Percentiles rank a stretch among this genome's conserved stretches.
Evolutionary conservation across 2,888 invertebrate genomes (phyloP).

Genomic region (Athrips mouffetella): DNA sequence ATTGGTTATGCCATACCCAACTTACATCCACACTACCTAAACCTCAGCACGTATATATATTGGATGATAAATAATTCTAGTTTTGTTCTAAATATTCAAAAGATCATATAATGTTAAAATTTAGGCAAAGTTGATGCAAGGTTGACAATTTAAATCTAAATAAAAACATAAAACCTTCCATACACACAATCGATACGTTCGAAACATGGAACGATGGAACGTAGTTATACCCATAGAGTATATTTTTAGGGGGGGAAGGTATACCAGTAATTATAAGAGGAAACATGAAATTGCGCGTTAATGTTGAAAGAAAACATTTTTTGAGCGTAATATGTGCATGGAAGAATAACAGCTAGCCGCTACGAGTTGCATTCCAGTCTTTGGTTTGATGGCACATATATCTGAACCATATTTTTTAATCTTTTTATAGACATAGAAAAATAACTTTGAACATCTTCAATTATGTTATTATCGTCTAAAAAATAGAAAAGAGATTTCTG

Average conservation of each 20-base stretch:
- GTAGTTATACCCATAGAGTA: too few species aligned
- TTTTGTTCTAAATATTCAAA: too few species aligned
- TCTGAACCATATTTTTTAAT: conserved; percentile 17
- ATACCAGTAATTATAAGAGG: too few species aligned
- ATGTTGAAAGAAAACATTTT: neutral
- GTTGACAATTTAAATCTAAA: conserved; percentile 1
- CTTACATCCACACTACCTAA: conserved; percentile 4
- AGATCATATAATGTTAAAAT: conserved; percentile 19
- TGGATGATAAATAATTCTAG: too few species aligned
- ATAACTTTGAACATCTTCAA: conserved; percentile 10
- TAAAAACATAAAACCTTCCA: conserved; percentile 18
- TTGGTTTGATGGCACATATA: conserved; percentile 38
- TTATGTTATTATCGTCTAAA: conserved; percentile 1
- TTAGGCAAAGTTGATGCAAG: conserved; percentile 14
- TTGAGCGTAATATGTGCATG: neutral
- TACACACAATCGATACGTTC: too few species aligned
- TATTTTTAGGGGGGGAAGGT: too few species aligned
- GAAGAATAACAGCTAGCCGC: conserved; percentile 15
- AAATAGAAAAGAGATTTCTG: conserved; percentile 3
- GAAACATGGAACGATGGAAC: too few species aligned
- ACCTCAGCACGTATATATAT: too few species aligned
- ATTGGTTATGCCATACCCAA: conserved; percentile 1
- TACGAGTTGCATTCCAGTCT: conserved; percentile 39
- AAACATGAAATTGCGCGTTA: too few species aligned
- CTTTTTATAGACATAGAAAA: conserved; percentile 15